Evolutionary conservation across 2,113 vertebrate genomes (phyloP).

Genomic region (Siniperca chuatsi): DNA sequence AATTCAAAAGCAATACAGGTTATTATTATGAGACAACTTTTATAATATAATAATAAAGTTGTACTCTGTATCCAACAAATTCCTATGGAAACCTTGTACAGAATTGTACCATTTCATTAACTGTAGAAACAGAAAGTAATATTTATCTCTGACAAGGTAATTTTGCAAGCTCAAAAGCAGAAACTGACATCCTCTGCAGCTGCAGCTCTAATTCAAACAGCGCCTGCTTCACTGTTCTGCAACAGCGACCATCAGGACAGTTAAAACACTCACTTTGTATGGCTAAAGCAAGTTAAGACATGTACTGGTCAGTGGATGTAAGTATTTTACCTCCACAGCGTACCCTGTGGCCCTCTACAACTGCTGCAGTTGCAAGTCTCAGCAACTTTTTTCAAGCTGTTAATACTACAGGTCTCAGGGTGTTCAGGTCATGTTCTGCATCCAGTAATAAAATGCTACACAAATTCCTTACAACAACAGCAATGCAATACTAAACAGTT

Average conservation of each 20-base stretch:
- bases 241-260: neutral
- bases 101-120: neutral
- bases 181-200: neutral
- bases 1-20: neutral
- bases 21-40: no score
- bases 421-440: conserved; percentile 31
- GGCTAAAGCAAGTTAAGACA: no score
- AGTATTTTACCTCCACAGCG: neutral
- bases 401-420: conserved; percentile 44
- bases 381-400: conserved; percentile 44
- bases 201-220: neutral
- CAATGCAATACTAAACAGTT: neutral
- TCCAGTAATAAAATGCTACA: neutral
- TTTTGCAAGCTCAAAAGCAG: neutral
- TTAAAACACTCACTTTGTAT: neutral
- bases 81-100: neutral
- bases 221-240: neutral
- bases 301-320: no score
- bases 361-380: conserved; percentile 36
- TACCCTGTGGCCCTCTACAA: neutral
- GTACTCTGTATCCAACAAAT: neutral
- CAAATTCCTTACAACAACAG: neutral
- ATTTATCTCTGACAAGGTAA: neutral
- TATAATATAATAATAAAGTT: neutral
- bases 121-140: neutral